phyloP scores from a whole-genome alignment of 2,888 invertebrate species.

The Oeneis ivallda region DNA sequence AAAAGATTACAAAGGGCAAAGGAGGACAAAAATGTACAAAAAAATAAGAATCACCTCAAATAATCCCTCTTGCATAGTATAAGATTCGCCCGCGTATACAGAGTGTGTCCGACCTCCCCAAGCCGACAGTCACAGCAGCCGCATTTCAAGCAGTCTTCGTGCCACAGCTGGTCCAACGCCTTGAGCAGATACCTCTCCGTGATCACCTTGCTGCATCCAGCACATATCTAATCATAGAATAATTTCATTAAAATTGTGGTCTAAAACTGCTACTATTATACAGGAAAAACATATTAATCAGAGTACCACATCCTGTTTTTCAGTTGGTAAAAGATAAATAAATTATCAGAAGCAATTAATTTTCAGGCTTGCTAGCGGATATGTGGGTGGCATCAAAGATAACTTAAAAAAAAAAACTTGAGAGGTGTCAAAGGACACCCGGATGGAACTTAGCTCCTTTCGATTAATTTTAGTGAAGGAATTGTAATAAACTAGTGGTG shows the following conservation, averaged over 20 bases:
- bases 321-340: neutral
- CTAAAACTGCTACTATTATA: neutral
- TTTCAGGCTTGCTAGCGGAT: neutral
- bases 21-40: too few relatives aligned
- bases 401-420: too few relatives aligned
- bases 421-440: too few relatives aligned
- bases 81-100: slow-evolving; percentile 97
- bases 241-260: neutral
- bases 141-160: slow-evolving; percentile 98
- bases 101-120: slow-evolving; percentile 97
- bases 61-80: slow-evolving; percentile 98
- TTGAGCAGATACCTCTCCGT: slow-evolving; percentile 94
- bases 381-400: neutral
- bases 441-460: too few relatives aligned
- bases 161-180: slow-evolving; percentile 97
- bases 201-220: slow-evolving; percentile 96
- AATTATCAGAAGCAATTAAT: slow-evolving; percentile 4
- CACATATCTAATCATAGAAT: slow-evolving; percentile 86
- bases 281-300: neutral
- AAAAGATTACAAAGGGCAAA: too few relatives aligned
- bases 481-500: too few relatives aligned
- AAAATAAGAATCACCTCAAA: slow-evolving; percentile 87
- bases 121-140: slow-evolving; percentile 98
- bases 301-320: slow-evolving; percentile 3
- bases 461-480: too few relatives aligned